Base-by-base conservation (phyloP, 1,140 invertebrate genomes). In the Musca domestica region DNA sequence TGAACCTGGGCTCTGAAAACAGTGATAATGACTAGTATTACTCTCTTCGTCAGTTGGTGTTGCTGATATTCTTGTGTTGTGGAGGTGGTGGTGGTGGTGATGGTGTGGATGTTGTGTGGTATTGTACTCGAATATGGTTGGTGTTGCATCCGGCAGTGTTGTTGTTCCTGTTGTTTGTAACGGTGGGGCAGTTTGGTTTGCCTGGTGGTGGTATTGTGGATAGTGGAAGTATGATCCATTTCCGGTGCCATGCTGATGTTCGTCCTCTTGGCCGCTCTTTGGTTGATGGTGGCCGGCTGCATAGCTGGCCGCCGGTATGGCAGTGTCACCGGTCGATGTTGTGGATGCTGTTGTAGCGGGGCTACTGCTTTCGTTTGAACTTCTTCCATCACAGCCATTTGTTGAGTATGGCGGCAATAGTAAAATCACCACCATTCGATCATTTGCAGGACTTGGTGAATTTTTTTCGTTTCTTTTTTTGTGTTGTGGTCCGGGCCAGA, bases 401-500 rank as follows among this genome's bases (percentile, higher is more conserved):
- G 54, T 70, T 67, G 74, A 76, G 72, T 76, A 75, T 80, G 78
- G 79, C 76, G 77, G 72, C 71, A 81, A 73, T 80, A 81, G 72
- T 73, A 81, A 77, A 77, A 81, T 81, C 74, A 81, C 80, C 75
- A 81, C 80, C 80, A 81, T 81, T 81, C 80, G 80, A 80, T 81
- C 76, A 80, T 81, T 74, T 77, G 76, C 72, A 66, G 69, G 47
- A 54, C n/a, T 69, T 69, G 58, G 64, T 66, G 63, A 17, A 34
- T 66, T 52, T n/a, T 64, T 64, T 67, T 20, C 63, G 58, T 66
- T 20, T 25, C 64, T 27, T 58, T 56, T 67, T 49, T 58, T 12
- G 49, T 41, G 51, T 12, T 9, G 19, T 23, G 19, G 51, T 10
- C 12, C 51, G 51, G 22, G 51, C 12, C 22, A 9, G 19, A 22